Evolutionary conservation across 2,888 invertebrate species (phyloP).

Genomic region (Catocala nupta): DNA sequence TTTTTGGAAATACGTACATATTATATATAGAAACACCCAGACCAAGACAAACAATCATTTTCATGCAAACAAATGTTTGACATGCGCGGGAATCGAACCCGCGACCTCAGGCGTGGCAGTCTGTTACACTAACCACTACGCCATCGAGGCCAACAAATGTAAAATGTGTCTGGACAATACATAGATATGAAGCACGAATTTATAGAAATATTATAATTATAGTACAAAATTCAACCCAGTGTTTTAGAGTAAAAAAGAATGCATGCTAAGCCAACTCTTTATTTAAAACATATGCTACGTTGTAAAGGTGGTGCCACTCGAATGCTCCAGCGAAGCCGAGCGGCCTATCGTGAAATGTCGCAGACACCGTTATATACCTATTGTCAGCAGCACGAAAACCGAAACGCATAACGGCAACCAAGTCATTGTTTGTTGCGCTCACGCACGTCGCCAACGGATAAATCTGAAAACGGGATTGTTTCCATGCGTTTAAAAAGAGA

Average conservation of each 20-base stretch:
- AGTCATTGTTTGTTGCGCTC: slow-evolving; percentile 57
- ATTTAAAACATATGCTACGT: slow-evolving; percentile 3
- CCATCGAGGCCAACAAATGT: no score
- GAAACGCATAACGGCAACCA: slow-evolving; percentile 67
- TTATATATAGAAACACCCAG: no score
- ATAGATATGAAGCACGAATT: no score
- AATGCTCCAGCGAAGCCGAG: slow-evolving; percentile 20
- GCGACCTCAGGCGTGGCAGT: no score
- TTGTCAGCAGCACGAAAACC: slow-evolving; percentile 58
- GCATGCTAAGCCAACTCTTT: background rate
- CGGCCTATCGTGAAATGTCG: slow-evolving; percentile 73
- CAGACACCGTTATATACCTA: slow-evolving; percentile 66
- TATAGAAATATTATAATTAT: no score
- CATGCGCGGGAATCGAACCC: no score
- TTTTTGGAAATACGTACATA: no score
- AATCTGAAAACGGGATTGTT: slow-evolving; percentile 28
- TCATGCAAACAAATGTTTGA: no score
- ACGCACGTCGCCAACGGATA: slow-evolving; percentile 51
- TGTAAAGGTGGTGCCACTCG: slow-evolving; percentile 34
- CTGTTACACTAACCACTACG: no score
- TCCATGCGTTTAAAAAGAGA: slow-evolving; percentile 10
- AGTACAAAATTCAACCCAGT: no score
- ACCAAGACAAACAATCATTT: no score
- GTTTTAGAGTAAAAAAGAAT: background rate
- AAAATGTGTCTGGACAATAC: no score